Evolutionary conservation across 2,797 vertebrate genomes (phyloP), one percentile per base, ranked within the genome.

Genomic region (Cygnus olor): DNA sequence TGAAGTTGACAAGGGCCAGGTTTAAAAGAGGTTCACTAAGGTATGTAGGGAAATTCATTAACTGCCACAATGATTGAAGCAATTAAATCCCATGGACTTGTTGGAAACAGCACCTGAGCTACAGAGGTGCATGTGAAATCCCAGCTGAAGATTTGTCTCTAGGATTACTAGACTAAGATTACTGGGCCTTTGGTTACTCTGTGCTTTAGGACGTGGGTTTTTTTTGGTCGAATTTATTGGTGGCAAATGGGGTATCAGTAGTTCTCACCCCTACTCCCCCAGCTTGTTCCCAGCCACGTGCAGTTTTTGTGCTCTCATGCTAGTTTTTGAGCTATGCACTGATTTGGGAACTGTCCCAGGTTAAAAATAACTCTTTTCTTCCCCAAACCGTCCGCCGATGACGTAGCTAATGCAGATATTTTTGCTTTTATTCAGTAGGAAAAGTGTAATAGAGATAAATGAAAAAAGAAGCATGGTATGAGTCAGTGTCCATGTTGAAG

Each of bases 291-390:
- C n/a, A 66, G 21, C 28, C 14, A 24, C 0, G 2, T 44, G 14
- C 44, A 36, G 56, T 80, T 44, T 30, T 44, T 22, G 40, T 11
- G 20, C 10, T 80, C 49, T 66, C 58, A 11, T 73, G 36, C 47
- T 40, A 32, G 11, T 57, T 92, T 87, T 73, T 82, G 53, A 90
- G 81, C 61, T 74, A 2, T 47, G 32, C 28, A 64, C 47, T 74
- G 64, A 64, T 73, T 40, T 87, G 78, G 68, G 82, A 93, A 13
- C 72, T 88, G 25, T 83, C 82, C 54, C 28, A 68, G 9, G 19
- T 94, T 93, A 85, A 88, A 96, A 90, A 73, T 65, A 81, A 82
- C 70, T 73, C 56, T 77, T 69, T 90, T 85, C 72, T 77, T 94
- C 63, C 54, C 66, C 36, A 73, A 19, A 80, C 45, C 82, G 28